These are phyloP conservation scores for Baccha elongata DNA, from an alignment of 2,888 invertebrate genomes.

Conservation along the genomic window DNA sequence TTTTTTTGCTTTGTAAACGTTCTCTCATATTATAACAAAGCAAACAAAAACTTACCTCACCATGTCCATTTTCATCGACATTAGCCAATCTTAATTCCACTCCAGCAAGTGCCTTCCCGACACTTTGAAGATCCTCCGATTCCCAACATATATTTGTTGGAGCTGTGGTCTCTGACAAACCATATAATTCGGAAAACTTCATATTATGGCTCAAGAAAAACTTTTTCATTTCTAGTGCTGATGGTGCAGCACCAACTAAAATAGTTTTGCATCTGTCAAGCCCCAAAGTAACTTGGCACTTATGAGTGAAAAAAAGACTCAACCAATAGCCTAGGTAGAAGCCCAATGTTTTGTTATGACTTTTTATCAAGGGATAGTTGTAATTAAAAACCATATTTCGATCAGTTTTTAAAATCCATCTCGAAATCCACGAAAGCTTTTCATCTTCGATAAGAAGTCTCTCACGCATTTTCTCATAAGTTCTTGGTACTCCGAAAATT, in stretches of 20 bases:
- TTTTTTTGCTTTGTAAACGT: too few relatives aligned
- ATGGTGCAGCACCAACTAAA: conserved; percentile 92
- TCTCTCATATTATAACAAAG: too few relatives aligned
- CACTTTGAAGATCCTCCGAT: conserved; percentile 84
- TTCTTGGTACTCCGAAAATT: conserved; percentile 93
- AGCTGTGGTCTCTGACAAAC: conserved; percentile 94
- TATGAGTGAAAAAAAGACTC: conserved; percentile 86
- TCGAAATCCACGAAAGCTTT: conserved; percentile 87
- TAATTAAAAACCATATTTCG: conserved; percentile 85
- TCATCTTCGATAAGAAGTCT: conserved; percentile 89
- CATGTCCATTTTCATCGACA: conserved; percentile 88
- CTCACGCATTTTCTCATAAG: conserved; percentile 96
- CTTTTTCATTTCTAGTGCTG: conserved; percentile 89
- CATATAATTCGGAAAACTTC: conserved; percentile 91
- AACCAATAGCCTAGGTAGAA: conserved; percentile 76
- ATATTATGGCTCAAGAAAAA: conserved; percentile 94
- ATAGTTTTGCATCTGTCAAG: conserved; percentile 87
- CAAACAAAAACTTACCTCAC: conserved; percentile 85
- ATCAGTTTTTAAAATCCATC: conserved; percentile 87
- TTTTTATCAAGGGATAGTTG: conserved; percentile 84
- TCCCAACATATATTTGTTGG: conserved; percentile 84
- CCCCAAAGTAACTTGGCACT: conserved; percentile 89
- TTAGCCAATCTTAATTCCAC: conserved; percentile 87
- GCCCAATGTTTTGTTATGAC: conserved; percentile 81
- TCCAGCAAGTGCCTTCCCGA: conserved; percentile 88